Base-by-base conservation (phyloP, 2,113 vertebrate genomes). In the Paedocypris sp. region DNA sequence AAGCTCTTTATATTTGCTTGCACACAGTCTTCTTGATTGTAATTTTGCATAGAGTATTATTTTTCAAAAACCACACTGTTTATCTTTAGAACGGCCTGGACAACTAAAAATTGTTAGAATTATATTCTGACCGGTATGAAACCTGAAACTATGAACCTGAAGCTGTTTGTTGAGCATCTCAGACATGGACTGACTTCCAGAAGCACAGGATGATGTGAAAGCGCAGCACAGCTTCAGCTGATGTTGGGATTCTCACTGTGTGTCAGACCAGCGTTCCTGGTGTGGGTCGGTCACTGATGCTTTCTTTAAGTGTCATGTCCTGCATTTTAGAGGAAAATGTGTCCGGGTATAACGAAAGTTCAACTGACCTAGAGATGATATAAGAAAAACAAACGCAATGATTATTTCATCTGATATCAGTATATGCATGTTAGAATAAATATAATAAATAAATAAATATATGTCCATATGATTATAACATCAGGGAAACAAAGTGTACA, bases 241-340 rank as follows among this genome's bases (percentile, higher is more conserved):
- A 43, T 57, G 53, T 51, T 52, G 38, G 26, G 48, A 41, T 41
- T 53, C 36, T 33, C 42, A 56, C 36, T 6, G 20, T 19, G 5
- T 31, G 54, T 83, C 80, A 89, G 69, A 91, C 88, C 71, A 91
- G 75, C 18, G 89, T 91, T 42, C 88, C 90, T 1, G 88, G 89
- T 57, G 87, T 79, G 2, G 81, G 86, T 59, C 83, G 79, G 59
- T 87, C 86, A 60, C 69, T 64, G 13, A 64, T 62, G 16, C 64
- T 74, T 41, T 86, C 85, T 73, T 75, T 80, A 69, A 83, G 74
- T 32, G 75, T 77, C 69, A 82, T 75, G 64, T 87, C 85, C 75
- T 86, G 82, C 80, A 86, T 84, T 66, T 83, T 83, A 61, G 80
- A 20, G 5, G 73, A 77, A 64, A 83, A 71, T 4, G 79, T 72